phyloP scores from a whole-genome alignment of 2,797 vertebrate genomes.

The Streptopelia turtur region DNA sequence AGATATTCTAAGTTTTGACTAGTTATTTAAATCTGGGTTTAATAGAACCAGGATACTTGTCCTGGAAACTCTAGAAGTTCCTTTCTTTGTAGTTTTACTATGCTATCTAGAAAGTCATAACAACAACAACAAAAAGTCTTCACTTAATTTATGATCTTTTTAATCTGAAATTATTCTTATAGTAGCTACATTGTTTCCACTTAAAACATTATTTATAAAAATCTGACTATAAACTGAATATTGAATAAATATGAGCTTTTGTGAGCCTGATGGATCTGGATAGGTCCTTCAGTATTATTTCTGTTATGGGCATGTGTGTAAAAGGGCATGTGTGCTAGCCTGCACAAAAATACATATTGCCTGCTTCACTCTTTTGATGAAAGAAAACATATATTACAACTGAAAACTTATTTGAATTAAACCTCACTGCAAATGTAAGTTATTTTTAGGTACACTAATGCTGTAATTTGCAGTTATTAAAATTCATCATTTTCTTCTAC shows the following conservation, averaged over 20 bases:
- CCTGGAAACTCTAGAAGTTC: slow-evolving; percentile 1
- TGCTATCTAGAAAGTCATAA: slow-evolving; percentile 37
- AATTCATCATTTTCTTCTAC: slow-evolving; percentile 83
- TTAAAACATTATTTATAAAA: slow-evolving; percentile 60
- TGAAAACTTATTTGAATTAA: slow-evolving; percentile 88
- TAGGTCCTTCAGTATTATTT: slow-evolving; percentile 56
- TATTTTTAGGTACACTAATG: slow-evolving; percentile 80
- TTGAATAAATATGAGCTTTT: slow-evolving; percentile 71
- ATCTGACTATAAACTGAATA: slow-evolving; percentile 65
- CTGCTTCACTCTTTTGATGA: slow-evolving; percentile 57
- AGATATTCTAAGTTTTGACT: neutral
- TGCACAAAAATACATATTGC: neutral
- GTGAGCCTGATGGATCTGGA: slow-evolving; percentile 32
- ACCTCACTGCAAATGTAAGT: slow-evolving; percentile 81
- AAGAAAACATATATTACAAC: slow-evolving; percentile 82
- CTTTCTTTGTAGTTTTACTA: slow-evolving; percentile 8
- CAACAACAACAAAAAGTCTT: neutral
- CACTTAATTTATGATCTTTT: neutral
- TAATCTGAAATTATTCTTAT: neutral
- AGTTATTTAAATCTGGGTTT: neutral
- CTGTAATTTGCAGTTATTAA: slow-evolving; percentile 85
- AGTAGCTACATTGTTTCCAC: slow-evolving; percentile 48
- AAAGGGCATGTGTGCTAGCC: neutral
- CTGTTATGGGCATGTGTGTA: slow-evolving; percentile 21
- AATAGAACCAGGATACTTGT: neutral